Evolutionary conservation across 1,140 invertebrate genomes (phyloP).

Genomic region (Lithobius niger): DNA sequence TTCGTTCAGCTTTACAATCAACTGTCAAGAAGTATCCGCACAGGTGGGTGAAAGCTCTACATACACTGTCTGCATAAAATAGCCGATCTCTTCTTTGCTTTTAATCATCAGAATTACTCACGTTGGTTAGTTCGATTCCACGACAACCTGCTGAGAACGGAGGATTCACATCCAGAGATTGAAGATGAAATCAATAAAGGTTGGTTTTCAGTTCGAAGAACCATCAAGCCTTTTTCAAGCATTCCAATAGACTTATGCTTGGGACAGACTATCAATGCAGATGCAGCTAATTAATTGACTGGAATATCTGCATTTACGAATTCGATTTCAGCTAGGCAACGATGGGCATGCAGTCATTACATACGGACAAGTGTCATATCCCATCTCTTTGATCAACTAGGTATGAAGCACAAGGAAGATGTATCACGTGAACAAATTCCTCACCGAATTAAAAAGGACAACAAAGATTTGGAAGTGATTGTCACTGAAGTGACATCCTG

Average conservation of each 20-base stretch:
- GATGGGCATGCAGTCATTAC: conserved; percentile 10
- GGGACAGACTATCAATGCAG: conserved; percentile 11
- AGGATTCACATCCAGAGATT: conserved; percentile 6
- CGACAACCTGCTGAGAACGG: conserved; percentile 10
- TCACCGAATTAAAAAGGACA: not conserved
- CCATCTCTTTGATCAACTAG: conserved; percentile 1
- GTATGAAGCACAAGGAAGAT: not conserved
- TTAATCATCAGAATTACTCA: conserved; percentile 27
- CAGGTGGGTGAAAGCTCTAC: conserved; percentile 22
- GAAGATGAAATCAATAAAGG: not conserved
- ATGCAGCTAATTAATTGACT: conserved; percentile 8
- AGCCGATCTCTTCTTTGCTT: conserved; percentile 22
- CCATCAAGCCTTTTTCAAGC: conserved; percentile 8
- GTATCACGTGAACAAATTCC: conserved; percentile 2
- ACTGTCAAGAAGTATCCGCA: no score
- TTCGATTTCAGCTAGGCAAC: conserved; percentile 9
- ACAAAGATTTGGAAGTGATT: not conserved
- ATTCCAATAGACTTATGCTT: conserved; percentile 5
- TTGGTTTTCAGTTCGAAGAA: conserved; percentile 10
- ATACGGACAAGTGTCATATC: conserved; percentile 9
- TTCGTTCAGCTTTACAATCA: no score
- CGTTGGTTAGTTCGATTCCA: conserved; percentile 21
- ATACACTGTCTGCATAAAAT: conserved; percentile 20
- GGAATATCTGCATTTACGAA: conserved; percentile 10
- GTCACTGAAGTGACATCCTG: not conserved